These are phyloP conservation scores for Stenodema calcarata DNA, from an alignment of 2,888 invertebrate genomes.

Conservation along the genomic window DNA sequence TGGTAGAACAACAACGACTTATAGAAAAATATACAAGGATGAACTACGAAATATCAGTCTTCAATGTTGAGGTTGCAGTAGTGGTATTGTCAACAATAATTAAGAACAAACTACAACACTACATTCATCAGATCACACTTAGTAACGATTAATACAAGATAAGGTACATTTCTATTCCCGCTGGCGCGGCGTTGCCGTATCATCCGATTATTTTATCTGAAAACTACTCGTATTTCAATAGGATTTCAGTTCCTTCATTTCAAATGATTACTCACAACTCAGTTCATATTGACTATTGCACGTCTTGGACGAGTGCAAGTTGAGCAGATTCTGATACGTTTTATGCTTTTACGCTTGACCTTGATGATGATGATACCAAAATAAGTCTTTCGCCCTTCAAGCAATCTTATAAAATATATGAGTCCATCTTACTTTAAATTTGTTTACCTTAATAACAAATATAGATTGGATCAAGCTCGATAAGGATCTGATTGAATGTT, in stretches of 20 bases:
- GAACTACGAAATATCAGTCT: slow-evolving; percentile 45
- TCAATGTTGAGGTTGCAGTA: slow-evolving; percentile 36
- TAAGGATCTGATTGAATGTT: slow-evolving; percentile 28
- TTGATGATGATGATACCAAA: neutral
- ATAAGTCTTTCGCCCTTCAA: neutral
- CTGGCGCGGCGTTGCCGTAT: neutral
- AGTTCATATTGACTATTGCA: slow-evolving; percentile 15
- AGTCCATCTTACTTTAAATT: neutral
- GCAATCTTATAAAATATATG: slow-evolving; percentile 20
- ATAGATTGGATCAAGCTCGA: slow-evolving; percentile 28
- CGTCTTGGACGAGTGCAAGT: slow-evolving; percentile 4
- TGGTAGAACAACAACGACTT: slow-evolving; percentile 46
- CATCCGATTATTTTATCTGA: neutral
- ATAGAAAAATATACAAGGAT: slow-evolving; percentile 46
- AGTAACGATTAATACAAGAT: slow-evolving; percentile 4
- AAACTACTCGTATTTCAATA: neutral
- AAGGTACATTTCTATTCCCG: neutral
- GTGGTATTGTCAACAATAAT: slow-evolving; percentile 40
- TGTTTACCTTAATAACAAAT: neutral
- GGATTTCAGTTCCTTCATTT: neutral
- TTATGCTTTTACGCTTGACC: neutral
- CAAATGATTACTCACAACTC: neutral
- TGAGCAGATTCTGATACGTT: slow-evolving; percentile 28
- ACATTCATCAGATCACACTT: slow-evolving; percentile 34
- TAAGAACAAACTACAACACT: slow-evolving; percentile 17